Evolutionary conservation across 2,888 invertebrate genomes (phyloP).

Genomic region (Pheosia gnoma): DNA sequence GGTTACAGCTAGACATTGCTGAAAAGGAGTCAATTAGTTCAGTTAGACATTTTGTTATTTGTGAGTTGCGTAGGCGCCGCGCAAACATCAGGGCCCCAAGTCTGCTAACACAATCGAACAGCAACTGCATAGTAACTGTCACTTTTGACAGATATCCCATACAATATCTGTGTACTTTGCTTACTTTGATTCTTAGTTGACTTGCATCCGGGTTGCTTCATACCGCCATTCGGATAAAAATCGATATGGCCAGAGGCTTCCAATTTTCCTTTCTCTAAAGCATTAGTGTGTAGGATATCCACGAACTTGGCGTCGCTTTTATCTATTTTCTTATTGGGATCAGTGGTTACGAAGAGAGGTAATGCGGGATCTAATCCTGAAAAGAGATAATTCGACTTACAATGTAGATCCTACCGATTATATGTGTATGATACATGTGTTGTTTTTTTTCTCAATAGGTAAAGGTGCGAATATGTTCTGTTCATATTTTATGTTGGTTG

Average conservation of each 20-base stretch:
- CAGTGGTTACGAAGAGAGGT: conserved; percentile 83
- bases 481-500: too few species aligned
- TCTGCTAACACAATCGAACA: too few species aligned
- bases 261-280: conserved; percentile 81
- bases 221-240: conserved; percentile 85
- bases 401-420: too few species aligned
- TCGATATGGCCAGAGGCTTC: conserved; percentile 81
- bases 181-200: conserved; percentile 51
- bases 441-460: too few species aligned
- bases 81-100: too few species aligned
- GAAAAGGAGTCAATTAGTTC: conserved; percentile 14
- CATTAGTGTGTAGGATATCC: conserved; percentile 86
- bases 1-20: conserved; percentile 84
- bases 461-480: too few species aligned
- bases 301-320: conserved; percentile 84
- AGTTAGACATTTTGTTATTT: too few species aligned
- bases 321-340: conserved; percentile 77
- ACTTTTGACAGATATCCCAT: too few species aligned
- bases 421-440: too few species aligned
- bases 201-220: conserved; percentile 84
- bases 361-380: conserved; percentile 87
- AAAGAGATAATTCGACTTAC: background rate
- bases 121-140: too few species aligned
- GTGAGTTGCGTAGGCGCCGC: too few species aligned
- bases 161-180: too few species aligned